Evolutionary conservation across 2,113 vertebrate genomes (phyloP).

Genomic region (Ceratotherium simum): DNA sequence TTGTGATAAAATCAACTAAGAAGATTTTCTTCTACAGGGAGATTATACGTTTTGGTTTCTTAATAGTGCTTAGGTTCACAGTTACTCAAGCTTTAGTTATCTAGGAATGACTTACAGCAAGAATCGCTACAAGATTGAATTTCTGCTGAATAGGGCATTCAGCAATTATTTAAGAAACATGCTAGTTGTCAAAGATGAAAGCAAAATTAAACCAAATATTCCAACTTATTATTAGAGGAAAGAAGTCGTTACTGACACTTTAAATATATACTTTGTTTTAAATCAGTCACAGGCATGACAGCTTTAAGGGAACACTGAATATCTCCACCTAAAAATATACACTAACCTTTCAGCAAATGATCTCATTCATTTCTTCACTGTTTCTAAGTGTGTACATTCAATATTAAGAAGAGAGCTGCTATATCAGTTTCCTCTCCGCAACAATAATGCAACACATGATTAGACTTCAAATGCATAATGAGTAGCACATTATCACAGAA

Average conservation of each 20-base stretch:
- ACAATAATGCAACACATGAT: not conserved
- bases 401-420: not conserved
- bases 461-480: not conserved
- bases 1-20: slow-evolving; percentile 4
- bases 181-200: slow-evolving; percentile 13
- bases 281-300: not conserved
- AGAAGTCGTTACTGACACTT: not conserved
- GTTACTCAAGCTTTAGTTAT: not conserved
- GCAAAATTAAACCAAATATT: not conserved
- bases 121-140: not conserved
- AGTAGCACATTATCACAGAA: not conserved
- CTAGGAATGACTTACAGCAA: not conserved
- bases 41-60: not conserved
- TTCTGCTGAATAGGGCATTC: slow-evolving; percentile 35
- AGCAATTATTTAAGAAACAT: slow-evolving; percentile 16
- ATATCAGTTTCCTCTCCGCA: not conserved
- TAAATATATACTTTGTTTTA: not conserved
- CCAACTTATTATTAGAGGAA: not conserved
- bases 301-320: not conserved
- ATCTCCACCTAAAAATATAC: not conserved
- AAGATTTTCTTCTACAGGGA: slow-evolving; percentile 26
- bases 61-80: not conserved
- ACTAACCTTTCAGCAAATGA: not conserved
- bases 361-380: not conserved
- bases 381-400: not conserved